Percentiles rank a stretch among this genome's conserved stretches.
Evolutionary conservation across 2,113 vertebrate species (phyloP).

Genomic region (Salvelinus fontinalis): DNA sequence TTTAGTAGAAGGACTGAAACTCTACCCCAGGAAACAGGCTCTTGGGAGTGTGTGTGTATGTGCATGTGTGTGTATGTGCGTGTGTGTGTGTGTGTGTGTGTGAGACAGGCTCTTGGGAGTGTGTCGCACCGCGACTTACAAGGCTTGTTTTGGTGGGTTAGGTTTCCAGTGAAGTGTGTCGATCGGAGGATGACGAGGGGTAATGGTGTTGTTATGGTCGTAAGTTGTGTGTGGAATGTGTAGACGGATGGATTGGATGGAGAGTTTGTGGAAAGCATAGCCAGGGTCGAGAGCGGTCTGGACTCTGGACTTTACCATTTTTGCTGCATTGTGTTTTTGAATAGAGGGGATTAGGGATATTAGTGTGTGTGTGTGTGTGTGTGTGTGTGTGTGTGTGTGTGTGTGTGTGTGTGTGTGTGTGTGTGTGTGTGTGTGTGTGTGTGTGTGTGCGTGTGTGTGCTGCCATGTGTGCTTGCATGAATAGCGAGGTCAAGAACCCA

Average conservation of each 20-base stretch:
- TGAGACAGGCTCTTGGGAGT: background rate
- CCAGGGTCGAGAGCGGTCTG: background rate
- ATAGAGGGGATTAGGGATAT: background rate
- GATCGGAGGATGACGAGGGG: background rate
- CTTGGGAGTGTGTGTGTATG: background rate
- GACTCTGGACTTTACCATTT: no score
- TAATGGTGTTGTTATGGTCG: background rate
- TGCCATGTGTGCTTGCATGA: no score
- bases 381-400: background rate
- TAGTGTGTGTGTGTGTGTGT: background rate
- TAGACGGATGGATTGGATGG: background rate
- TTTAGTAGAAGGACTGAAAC: background rate
- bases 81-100: no score
- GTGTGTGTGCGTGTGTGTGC: background rate
- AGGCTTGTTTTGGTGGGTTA: background rate
- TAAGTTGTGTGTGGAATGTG: background rate
- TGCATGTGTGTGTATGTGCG: background rate
- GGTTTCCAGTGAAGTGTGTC: conserved; percentile 1
- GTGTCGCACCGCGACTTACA: background rate
- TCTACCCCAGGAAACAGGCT: background rate
- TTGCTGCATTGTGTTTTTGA: background rate
- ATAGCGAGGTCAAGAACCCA: no score
- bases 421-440: conserved; percentile 4
- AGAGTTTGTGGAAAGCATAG: background rate
- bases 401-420: background rate